These are phyloP conservation scores for Masnerella sp. DNA, from an alignment of 2,888 invertebrate genomes.

Conservation along the genomic window DNA sequence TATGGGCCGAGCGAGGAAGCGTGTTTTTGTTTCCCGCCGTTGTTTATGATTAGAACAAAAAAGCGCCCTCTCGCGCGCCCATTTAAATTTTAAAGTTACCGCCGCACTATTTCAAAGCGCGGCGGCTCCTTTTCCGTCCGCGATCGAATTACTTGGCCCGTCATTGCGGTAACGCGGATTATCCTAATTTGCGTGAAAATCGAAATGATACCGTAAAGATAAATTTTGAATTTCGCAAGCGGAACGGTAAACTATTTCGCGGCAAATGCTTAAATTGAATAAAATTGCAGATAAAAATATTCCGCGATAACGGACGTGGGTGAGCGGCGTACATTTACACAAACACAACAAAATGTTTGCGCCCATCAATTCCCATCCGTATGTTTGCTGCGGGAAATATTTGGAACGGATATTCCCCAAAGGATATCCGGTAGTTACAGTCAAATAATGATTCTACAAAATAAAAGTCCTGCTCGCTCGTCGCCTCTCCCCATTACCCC, in stretches of 20 bases:
- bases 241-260: conserved; percentile 34
- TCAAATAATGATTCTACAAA: conserved; percentile 60
- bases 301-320: conserved; percentile 30
- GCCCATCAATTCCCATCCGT: conserved; percentile 55
- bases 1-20: too few species aligned
- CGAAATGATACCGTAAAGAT: conserved; percentile 24
- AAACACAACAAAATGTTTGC: conserved; percentile 53
- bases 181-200: conserved; percentile 42
- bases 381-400: conserved; percentile 58
- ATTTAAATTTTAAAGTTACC: too few species aligned
- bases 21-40: too few species aligned
- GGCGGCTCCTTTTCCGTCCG: neutral
- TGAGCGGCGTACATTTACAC: conserved; percentile 43
- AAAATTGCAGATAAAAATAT: conserved; percentile 53
- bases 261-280: conserved; percentile 48
- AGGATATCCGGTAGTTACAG: conserved; percentile 59
- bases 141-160: conserved; percentile 9
- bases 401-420: conserved; percentile 60
- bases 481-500: neutral
- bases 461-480: conserved; percentile 52
- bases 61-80: too few species aligned
- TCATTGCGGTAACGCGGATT: conserved; percentile 8
- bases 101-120: too few species aligned
- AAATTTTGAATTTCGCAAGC: conserved; percentile 24
- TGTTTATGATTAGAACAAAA: too few species aligned